phyloP scores from a whole-genome alignment of 2,113 vertebrate genomes.

The Solea solea region DNA sequence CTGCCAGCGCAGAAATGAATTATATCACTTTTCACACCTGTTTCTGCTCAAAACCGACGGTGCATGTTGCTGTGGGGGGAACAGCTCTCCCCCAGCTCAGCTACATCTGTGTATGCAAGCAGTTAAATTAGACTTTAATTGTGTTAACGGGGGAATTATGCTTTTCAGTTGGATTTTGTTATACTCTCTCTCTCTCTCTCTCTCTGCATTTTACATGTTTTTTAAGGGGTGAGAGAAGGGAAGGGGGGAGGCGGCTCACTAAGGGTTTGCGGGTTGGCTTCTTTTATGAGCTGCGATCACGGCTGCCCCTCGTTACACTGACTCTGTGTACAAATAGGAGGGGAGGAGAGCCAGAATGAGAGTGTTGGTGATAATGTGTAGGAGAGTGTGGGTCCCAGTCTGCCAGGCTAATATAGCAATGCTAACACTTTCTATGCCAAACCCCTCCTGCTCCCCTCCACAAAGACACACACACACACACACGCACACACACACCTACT shows the following conservation, averaged over 20 bases:
- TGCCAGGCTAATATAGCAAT: constrained; percentile 88
- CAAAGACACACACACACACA: constrained; percentile 21
- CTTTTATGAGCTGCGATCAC: constrained; percentile 94
- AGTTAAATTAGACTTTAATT: constrained; percentile 97
- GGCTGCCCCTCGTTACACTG: constrained; percentile 90
- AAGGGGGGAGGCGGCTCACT: constrained; percentile 72
- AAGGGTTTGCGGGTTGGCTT: constrained; percentile 86
- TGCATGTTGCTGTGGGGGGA: constrained; percentile 80
- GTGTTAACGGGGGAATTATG: constrained; percentile 94
- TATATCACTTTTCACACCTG: constrained; percentile 92
- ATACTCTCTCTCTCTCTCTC: constrained; percentile 35
- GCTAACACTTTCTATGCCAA: constrained; percentile 70
- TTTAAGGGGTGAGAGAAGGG: constrained; percentile 75
- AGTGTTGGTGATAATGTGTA: constrained; percentile 71
- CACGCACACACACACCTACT: constrained; percentile 58
- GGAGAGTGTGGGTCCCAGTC: constrained; percentile 79
- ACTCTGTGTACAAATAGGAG: constrained; percentile 97
- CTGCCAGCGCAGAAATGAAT: constrained; percentile 89
- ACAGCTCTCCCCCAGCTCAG: constrained; percentile 84
- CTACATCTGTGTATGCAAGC: constrained; percentile 92
- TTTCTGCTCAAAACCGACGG: constrained; percentile 89
- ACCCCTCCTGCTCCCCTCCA: constrained; percentile 45
- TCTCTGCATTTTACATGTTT: constrained; percentile 85
- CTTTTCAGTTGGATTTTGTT: constrained; percentile 86
- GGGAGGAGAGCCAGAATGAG: constrained; percentile 85